Conservation (phyloP, 2,113 vertebrate genomes). For the Otis tarda region DNA sequence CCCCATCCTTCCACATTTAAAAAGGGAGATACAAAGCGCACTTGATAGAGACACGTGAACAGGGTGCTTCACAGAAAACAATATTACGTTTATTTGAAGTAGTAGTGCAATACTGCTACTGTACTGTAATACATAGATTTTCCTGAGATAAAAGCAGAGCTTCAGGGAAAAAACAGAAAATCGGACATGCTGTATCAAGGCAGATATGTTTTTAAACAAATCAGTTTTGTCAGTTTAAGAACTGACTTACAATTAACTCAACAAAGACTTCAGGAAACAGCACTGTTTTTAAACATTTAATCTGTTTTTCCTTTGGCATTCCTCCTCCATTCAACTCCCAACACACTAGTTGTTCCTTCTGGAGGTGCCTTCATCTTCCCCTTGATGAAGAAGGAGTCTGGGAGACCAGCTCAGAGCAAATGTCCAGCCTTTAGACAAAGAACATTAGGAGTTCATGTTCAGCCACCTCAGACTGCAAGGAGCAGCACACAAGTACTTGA, state of each 20-base stretch:
- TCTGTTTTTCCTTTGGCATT: neutral
- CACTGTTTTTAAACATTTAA: neutral
- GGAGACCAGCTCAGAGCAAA: neutral
- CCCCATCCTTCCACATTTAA: neutral
- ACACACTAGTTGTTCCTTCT: neutral
- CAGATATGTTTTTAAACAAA: conserved; percentile 1
- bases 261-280: neutral
- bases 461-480: neutral
- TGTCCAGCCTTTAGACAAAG: neutral
- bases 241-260: neutral
- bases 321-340: neutral
- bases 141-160: neutral
- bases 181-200: neutral
- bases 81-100: neutral
- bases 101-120: neutral
- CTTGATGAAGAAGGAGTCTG: neutral
- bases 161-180: neutral
- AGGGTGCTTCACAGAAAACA: neutral
- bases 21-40: neutral
- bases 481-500: neutral
- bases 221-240: neutral
- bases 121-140: neutral
- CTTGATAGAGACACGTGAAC: neutral
- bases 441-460: neutral
- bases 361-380: neutral